Evolutionary conservation across 2,888 invertebrate genomes (phyloP).

Genomic region (Drosophila pseudotakahashii): DNA sequence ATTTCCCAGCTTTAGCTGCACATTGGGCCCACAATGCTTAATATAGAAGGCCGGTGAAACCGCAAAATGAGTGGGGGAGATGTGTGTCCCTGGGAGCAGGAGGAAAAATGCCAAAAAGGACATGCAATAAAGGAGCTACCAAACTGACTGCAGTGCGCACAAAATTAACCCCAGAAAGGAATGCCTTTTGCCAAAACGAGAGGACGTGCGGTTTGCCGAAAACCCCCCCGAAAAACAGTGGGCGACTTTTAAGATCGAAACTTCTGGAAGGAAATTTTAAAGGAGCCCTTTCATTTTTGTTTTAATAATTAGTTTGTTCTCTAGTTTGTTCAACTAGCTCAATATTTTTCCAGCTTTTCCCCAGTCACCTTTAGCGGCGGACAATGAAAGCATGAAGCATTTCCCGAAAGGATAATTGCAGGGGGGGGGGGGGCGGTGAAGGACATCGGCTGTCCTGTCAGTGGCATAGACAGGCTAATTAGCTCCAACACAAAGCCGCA

Average conservation of each 20-base stretch:
- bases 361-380: background rate
- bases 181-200: background rate
- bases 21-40: conserved; percentile 3
- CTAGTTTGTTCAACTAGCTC: background rate
- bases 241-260: background rate
- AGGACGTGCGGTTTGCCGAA: background rate
- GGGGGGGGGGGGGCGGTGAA: background rate
- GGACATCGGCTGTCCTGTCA: conserved; percentile 40
- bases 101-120: conserved; percentile 13
- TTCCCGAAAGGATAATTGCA: conserved; percentile 19
- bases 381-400: conserved; percentile 4
- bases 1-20: conserved; percentile 7
- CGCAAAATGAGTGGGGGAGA: conserved; percentile 4
- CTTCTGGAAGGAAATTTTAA: no score
- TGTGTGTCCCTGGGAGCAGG: background rate
- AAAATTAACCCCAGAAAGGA: conserved; percentile 8
- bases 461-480: conserved; percentile 65
- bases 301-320: conserved; percentile 4
- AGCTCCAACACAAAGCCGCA: conserved; percentile 64
- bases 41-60: conserved; percentile 5
- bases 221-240: no score
- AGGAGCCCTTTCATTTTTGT: background rate
- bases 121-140: conserved; percentile 13
- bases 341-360: conserved; percentile 2
- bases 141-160: background rate